phyloP scores from a whole-genome alignment of 2,888 invertebrate species.

The Nomada ferruginata region DNA sequence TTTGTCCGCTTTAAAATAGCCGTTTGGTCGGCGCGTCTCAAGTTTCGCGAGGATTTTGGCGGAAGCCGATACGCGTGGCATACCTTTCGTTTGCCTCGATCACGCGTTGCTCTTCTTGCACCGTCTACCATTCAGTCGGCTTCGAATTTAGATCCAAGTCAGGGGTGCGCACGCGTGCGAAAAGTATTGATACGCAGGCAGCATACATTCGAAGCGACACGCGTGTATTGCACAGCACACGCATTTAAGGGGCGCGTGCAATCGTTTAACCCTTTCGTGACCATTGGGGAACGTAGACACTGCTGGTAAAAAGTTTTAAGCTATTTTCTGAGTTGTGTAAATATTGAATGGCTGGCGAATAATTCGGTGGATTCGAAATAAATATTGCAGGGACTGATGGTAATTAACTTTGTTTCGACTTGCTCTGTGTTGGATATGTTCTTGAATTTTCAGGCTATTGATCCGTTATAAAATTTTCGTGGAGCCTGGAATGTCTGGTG shows the following conservation, averaged over 20 bases:
- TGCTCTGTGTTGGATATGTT: too few species aligned
- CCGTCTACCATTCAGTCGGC: constrained; percentile 26
- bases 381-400: too few species aligned
- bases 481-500: too few species aligned
- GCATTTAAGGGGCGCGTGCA: not conserved
- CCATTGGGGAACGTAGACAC: too few species aligned
- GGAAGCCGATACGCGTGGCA: constrained; percentile 51
- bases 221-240: not conserved
- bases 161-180: constrained; percentile 21
- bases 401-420: too few species aligned
- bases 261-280: constrained; percentile 1
- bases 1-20: constrained; percentile 65
- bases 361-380: too few species aligned
- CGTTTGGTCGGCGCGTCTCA: constrained; percentile 56
- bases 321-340: too few species aligned
- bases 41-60: constrained; percentile 60
- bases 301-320: too few species aligned
- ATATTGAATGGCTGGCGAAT: too few species aligned
- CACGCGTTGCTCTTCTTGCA: constrained; percentile 17
- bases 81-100: constrained; percentile 29
- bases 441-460: too few species aligned
- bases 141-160: constrained; percentile 33
- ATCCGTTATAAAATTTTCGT: too few species aligned
- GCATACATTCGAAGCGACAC: not conserved
- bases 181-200: constrained; percentile 23